Base-by-base conservation (phyloP, 2,888 invertebrate genomes). In the Ceratothoa steindachneri region DNA sequence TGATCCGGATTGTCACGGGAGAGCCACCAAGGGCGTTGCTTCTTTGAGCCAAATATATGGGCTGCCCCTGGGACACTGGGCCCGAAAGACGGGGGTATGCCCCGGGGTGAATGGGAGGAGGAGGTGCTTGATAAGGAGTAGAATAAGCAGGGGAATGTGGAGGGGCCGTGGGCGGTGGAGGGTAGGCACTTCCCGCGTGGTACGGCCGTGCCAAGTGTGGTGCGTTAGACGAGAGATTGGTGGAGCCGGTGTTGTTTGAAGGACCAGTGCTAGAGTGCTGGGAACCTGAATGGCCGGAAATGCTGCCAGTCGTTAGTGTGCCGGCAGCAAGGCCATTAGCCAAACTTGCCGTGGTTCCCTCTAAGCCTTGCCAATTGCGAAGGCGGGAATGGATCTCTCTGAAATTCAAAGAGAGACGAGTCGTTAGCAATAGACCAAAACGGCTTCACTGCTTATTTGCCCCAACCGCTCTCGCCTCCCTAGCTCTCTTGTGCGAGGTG, bases 321-420 rank as follows among this genome's bases (percentile, higher is more conserved):
- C 79, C 79, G n/a, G n/a, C n/a, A 22, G 69, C 75, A 67, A 79
- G 68, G 19, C 75, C 75, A 41, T 74, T 75, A 52, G 71, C 81
- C n/a, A 76, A 77, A 65, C 74, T 76, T 51, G 77, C 68, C 60
- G 76, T 73, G n/a, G 73, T 69, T 55, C 74, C 71, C 28, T 80
- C 74, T 74, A 83, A 78, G 19, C 81, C 82, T 66, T 84, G 84
- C 91, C 92, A 92, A 66, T 90, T 88, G 81, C 89, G 88, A 71
- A 94, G 85, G n/a, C 95, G 89, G 82, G 90, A 89, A 81, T 93
- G 91, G 74, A 99, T 92, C 84, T 97, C 96, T 29, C 92, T 89
- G 74, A 27, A 51, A 41, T 12, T n/a, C n/a, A n/a, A n/a, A n/a
- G n/a, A n/a, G n/a, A 12, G n/a, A 64, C 12, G 12, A 60, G 19